Evolutionary conservation across 2,888 invertebrate species (phyloP).

Genomic region (Cryptophagus acutangulus): DNA sequence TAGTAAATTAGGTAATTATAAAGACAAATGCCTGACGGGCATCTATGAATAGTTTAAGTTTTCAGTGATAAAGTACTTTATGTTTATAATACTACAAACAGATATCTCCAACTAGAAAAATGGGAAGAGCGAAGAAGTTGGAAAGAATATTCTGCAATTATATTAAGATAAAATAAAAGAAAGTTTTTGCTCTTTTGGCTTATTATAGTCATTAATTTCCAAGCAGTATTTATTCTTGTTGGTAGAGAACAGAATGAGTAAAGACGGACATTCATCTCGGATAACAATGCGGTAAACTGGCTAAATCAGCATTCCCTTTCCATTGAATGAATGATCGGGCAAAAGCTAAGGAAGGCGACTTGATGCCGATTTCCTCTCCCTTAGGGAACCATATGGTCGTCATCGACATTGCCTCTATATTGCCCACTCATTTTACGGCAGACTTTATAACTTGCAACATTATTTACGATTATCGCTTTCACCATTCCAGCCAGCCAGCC

Average conservation of each 20-base stretch:
- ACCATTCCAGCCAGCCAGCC: too few relatives aligned
- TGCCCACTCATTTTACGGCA: too few relatives aligned
- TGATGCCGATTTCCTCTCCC: slow-evolving; percentile 11
- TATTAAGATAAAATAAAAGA: slow-evolving; percentile 20
- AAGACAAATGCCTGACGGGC: slow-evolving; percentile 10
- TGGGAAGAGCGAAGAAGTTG: too few relatives aligned
- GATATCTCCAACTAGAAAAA: too few relatives aligned
- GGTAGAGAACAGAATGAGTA: slow-evolving; percentile 33
- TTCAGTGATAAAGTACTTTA: slow-evolving; percentile 5
- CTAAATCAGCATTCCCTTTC: slow-evolving; percentile 29
- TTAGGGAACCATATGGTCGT: too few relatives aligned
- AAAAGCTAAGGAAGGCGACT: slow-evolving; percentile 9
- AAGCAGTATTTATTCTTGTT: slow-evolving; percentile 34
- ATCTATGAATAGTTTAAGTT: slow-evolving; percentile 12
- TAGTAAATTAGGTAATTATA: slow-evolving; percentile 10
- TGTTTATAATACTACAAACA: slow-evolving; percentile 4
- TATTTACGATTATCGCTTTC: too few relatives aligned
- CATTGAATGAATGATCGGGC: slow-evolving; percentile 9
- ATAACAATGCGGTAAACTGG: slow-evolving; percentile 34
- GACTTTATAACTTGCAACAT: too few relatives aligned
- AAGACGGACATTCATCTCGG: slow-evolving; percentile 33
- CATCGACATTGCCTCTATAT: too few relatives aligned
- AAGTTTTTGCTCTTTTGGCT: slow-evolving; percentile 27
- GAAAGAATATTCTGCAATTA: too few relatives aligned
- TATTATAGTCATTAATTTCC: slow-evolving; percentile 31